Conservation (phyloP, 2,888 invertebrate genomes). For the Cheiracanthium punctorium region DNA sequence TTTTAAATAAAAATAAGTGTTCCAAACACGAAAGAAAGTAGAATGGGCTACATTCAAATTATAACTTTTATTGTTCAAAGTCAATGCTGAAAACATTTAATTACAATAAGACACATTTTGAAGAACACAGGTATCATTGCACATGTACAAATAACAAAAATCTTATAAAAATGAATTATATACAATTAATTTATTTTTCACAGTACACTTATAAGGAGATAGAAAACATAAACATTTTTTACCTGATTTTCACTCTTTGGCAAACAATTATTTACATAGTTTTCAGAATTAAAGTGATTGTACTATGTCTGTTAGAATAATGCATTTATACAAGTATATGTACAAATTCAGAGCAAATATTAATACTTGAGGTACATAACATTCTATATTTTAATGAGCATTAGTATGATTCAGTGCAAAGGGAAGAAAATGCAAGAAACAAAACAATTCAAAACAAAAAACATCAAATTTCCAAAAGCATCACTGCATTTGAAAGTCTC, state of each 20-base stretch:
- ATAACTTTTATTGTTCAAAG: slow-evolving; percentile 68
- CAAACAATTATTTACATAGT: slow-evolving; percentile 57
- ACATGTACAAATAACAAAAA: slow-evolving; percentile 57
- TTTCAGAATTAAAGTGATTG: slow-evolving; percentile 52
- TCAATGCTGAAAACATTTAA: slow-evolving; percentile 62
- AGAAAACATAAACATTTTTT: slow-evolving; percentile 55
- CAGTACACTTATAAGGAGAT: slow-evolving; percentile 48
- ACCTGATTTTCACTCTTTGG: slow-evolving; percentile 40
- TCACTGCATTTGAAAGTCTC: background rate
- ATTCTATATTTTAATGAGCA: background rate
- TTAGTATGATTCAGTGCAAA: background rate
- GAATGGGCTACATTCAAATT: slow-evolving; percentile 35
- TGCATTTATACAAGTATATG: slow-evolving; percentile 62
- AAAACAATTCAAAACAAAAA: background rate
- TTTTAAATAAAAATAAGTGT: too few species aligned
- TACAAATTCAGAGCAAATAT: slow-evolving; percentile 29
- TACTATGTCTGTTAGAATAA: slow-evolving; percentile 54
- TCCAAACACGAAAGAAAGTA: too few species aligned
- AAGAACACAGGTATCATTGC: slow-evolving; percentile 63
- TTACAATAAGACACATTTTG: slow-evolving; percentile 69
- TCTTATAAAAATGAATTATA: slow-evolving; percentile 58
- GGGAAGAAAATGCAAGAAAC: background rate
- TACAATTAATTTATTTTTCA: slow-evolving; percentile 38
- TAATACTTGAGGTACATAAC: slow-evolving; percentile 10
- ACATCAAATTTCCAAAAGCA: background rate